These are phyloP conservation scores for Poecilia wingei DNA, from an alignment of 2,797 vertebrate species.

Conservation along the genomic window DNA sequence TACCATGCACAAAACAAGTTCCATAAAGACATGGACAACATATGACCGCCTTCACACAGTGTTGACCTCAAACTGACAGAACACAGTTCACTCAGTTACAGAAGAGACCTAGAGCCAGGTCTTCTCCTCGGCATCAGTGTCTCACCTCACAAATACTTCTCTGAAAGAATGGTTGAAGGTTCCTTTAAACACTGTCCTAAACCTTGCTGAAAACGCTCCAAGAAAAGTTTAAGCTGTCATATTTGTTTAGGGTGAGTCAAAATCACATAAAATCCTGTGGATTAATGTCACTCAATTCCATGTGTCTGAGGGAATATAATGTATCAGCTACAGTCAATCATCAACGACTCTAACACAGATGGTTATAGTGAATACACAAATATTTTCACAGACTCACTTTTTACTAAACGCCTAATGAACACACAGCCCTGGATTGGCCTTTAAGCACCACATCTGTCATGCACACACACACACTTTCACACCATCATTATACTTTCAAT, in stretches of 20 bases:
- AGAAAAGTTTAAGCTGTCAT: background rate
- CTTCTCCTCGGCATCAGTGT: background rate
- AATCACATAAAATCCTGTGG: background rate
- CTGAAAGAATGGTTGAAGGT: background rate
- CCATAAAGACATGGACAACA: background rate
- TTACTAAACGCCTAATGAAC: constrained; percentile 70
- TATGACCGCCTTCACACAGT: background rate
- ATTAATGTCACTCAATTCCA: background rate
- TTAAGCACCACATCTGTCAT: constrained; percentile 61
- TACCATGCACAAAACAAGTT: background rate
- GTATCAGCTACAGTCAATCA: constrained; percentile 58
- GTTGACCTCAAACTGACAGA: background rate
- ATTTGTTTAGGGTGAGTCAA: background rate
- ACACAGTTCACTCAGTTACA: background rate
- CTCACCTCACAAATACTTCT: background rate
- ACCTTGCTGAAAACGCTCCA: background rate
- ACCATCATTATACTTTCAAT: constrained; percentile 53
- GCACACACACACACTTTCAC: constrained; percentile 9
- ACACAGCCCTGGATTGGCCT: constrained; percentile 55
- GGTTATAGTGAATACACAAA: constrained; percentile 56
- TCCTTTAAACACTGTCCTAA: background rate
- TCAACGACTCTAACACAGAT: constrained; percentile 67
- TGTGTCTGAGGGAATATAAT: constrained; percentile 17
- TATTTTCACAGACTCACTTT: constrained; percentile 44
- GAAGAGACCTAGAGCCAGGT: background rate